These are phyloP conservation scores for Copidosoma aretas DNA, from an alignment of 2,888 invertebrate genomes.

Conservation along the genomic window DNA sequence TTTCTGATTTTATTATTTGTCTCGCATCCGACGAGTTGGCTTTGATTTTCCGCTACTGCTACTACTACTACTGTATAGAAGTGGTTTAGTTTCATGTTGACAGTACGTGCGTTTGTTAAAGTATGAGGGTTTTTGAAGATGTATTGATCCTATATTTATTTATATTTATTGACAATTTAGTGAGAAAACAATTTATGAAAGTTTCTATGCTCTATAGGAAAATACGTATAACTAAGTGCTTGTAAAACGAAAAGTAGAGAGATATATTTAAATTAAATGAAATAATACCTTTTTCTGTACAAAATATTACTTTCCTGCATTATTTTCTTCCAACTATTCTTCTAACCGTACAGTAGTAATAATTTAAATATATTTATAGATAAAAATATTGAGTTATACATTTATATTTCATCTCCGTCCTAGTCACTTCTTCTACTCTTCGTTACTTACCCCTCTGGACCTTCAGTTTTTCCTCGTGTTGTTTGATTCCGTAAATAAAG, in stretches of 20 bases:
- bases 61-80: too few relatives aligned
- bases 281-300: too few relatives aligned
- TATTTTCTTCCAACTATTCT: neutral
- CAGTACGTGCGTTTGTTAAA: conserved; percentile 52
- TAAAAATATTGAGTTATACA: too few relatives aligned
- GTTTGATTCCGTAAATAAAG: neutral
- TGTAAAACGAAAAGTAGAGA: conserved; percentile 51
- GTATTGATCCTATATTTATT: too few relatives aligned
- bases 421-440: neutral
- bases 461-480: neutral
- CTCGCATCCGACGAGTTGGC: too few relatives aligned
- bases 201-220: too few relatives aligned
- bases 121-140: conserved; percentile 51
- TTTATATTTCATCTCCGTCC: neutral
- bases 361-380: too few relatives aligned
- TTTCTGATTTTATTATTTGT: neutral
- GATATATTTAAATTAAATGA: conserved; percentile 31
- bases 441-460: neutral
- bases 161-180: too few relatives aligned
- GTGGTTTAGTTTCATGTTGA: conserved; percentile 60
- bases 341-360: too few relatives aligned
- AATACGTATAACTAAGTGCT: too few relatives aligned
- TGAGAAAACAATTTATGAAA: too few relatives aligned
- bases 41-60: conserved; percentile 39
- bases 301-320: too few relatives aligned